Percentiles rank a stretch among this genome's conserved stretches.
Evolutionary conservation across 2,888 invertebrate species (phyloP).

Genomic region (Colostygia pectinataria): DNA sequence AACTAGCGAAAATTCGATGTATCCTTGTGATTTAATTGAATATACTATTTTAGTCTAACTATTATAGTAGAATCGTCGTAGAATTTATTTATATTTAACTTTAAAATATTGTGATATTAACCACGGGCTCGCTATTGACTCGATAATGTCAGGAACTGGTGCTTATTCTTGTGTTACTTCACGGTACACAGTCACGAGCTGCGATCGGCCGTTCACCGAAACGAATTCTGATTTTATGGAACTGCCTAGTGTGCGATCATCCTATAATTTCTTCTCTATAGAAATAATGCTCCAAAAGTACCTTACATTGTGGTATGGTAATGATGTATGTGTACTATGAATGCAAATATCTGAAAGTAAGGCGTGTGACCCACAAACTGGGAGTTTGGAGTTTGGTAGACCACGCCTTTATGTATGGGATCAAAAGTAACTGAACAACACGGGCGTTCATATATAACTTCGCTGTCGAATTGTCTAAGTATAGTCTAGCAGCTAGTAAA

Average conservation of each 20-base stretch:
- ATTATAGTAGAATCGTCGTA: too few species aligned
- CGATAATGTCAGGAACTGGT: background rate
- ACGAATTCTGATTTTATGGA: slow-evolving; percentile 56
- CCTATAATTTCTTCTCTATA: slow-evolving; percentile 31
- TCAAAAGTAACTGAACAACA: slow-evolving; percentile 2
- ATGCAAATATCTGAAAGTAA: slow-evolving; percentile 70
- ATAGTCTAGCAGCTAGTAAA: too few species aligned
- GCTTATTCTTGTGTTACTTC: slow-evolving; percentile 24
- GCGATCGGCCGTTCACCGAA: slow-evolving; percentile 64
- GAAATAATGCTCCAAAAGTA: background rate
- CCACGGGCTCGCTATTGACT: background rate
- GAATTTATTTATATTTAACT: too few species aligned
- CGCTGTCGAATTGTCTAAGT: too few species aligned
- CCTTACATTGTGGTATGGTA: slow-evolving; percentile 20
- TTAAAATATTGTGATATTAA: background rate
- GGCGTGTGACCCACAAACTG: slow-evolving; percentile 63
- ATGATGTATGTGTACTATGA: slow-evolving; percentile 35
- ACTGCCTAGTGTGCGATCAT: slow-evolving; percentile 47
- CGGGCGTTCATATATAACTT: background rate
- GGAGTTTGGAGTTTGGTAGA: slow-evolving; percentile 33
- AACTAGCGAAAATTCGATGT: too few species aligned
- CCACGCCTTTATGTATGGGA: slow-evolving; percentile 36
- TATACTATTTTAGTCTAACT: too few species aligned
- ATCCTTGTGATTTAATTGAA: too few species aligned
- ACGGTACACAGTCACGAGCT: slow-evolving; percentile 60